Percentiles rank a stretch among this genome's conserved stretches.
Conservation (phyloP, 2,888 invertebrate species). For the Tachina fera region DNA sequence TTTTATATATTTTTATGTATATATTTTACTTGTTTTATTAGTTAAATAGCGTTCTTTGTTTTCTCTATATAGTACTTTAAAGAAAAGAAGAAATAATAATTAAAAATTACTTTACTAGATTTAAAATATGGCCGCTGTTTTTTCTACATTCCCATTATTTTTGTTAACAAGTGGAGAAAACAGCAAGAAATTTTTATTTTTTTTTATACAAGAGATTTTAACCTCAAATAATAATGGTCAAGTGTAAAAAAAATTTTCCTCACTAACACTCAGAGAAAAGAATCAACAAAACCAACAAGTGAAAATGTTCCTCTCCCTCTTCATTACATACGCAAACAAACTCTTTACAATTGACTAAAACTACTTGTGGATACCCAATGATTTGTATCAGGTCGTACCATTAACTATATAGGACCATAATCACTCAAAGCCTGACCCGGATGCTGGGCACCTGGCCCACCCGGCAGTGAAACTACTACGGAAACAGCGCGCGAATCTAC, state of each 20-base stretch:
- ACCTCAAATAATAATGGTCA: conserved; percentile 51
- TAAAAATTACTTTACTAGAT: conserved; percentile 70
- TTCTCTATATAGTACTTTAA: conserved; percentile 49
- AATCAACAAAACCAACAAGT: neutral
- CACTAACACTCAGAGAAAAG: conserved; percentile 38
- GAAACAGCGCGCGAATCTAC: conserved; percentile 83
- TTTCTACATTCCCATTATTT: conserved; percentile 55
- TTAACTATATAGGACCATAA: conserved; percentile 84
- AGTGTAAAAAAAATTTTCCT: conserved; percentile 45
- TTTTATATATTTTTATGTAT: conserved; percentile 56
- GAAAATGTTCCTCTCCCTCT: neutral
- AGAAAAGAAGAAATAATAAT: conserved; percentile 66
- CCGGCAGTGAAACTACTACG: conserved; percentile 83
- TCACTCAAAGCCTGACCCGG: conserved; percentile 83
- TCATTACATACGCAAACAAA: conserved; percentile 16
- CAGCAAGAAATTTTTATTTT: conserved; percentile 60
- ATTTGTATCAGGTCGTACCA: conserved; percentile 83
- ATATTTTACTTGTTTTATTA: conserved; percentile 56
- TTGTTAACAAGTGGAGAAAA: conserved; percentile 26
- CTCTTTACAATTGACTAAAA: conserved; percentile 83
- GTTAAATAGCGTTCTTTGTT: conserved; percentile 69
- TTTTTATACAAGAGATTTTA: conserved; percentile 48
- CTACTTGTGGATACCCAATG: conserved; percentile 83
- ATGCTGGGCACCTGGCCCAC: conserved; percentile 82
- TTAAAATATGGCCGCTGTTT: conserved; percentile 68